Conservation (phyloP, 1,140 invertebrate genomes). For the Drosophila sp. region DNA sequence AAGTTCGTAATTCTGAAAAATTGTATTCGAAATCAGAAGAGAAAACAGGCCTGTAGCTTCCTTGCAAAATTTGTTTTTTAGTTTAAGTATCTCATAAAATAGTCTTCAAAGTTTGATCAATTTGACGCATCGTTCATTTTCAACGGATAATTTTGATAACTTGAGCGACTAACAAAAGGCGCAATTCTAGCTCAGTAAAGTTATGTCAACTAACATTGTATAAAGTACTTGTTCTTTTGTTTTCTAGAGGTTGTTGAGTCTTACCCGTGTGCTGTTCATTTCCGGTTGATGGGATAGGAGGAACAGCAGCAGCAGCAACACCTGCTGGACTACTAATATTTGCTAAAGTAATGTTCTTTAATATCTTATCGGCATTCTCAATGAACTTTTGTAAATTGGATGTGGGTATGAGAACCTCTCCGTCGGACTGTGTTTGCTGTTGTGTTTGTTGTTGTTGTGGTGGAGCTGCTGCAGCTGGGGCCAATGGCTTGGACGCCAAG, state of each 20-base stretch:
- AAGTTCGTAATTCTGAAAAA: too few relatives aligned
- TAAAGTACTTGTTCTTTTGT: neutral
- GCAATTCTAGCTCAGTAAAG: neutral
- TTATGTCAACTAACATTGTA: neutral
- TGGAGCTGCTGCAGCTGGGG: constrained; percentile 23
- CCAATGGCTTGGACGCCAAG: constrained; percentile 46
- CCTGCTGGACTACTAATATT: constrained; percentile 52
- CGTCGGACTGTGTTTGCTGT: constrained; percentile 53
- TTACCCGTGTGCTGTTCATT: constrained; percentile 60
- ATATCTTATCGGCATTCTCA: constrained; percentile 81
- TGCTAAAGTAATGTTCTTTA: constrained; percentile 71
- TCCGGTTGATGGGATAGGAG: constrained; percentile 26
- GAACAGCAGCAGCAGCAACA: constrained; percentile 10
- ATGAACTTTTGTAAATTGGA: constrained; percentile 82
- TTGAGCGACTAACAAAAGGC: neutral
- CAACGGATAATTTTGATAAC: too few relatives aligned
- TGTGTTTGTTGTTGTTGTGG: constrained; percentile 36
- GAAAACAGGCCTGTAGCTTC: too few relatives aligned
- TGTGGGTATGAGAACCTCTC: constrained; percentile 76
- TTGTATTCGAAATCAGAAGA: too few relatives aligned
- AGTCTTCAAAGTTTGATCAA: too few relatives aligned
- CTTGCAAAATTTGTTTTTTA: too few relatives aligned
- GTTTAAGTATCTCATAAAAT: too few relatives aligned
- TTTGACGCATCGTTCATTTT: too few relatives aligned
- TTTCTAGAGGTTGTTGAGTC: neutral